phyloP scores from a whole-genome alignment of 2,797 vertebrate genomes.

The Notoglanidium macrostoma region DNA sequence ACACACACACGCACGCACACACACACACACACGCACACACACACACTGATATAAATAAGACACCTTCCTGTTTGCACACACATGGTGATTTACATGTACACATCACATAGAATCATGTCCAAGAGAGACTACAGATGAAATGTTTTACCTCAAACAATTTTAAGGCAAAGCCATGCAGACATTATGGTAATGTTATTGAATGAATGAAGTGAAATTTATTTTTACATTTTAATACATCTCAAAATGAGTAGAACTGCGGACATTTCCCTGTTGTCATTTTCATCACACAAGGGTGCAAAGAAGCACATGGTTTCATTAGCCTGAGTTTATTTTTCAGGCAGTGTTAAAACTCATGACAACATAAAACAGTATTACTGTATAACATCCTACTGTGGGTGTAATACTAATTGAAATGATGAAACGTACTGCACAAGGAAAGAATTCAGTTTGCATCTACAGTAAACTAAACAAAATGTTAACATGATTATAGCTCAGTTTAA shows the following conservation, averaged over 20 bases:
- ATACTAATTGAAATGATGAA: background rate
- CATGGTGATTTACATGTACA: background rate
- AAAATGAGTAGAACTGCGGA: slow-evolving; percentile 12
- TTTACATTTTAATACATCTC: background rate
- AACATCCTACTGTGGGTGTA: background rate
- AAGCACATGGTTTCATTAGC: slow-evolving; percentile 10
- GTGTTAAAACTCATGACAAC: slow-evolving; percentile 6
- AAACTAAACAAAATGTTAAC: background rate
- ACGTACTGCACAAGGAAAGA: background rate
- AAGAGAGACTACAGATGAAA: background rate
- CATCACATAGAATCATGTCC: background rate
- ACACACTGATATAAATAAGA: background rate
- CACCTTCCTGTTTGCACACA: background rate
- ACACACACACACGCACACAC: background rate
- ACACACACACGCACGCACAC: background rate
- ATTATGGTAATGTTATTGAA: background rate
- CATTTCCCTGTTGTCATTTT: slow-evolving; percentile 10
- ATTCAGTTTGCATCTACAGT: background rate
- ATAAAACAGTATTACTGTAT: background rate
- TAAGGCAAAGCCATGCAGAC: background rate
- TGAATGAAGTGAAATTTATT: background rate
- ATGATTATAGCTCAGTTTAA: background rate
- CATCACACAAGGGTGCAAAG: slow-evolving; percentile 12
- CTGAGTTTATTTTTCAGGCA: slow-evolving; percentile 11
- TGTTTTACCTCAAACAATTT: background rate